Evolutionary conservation across 2,113 vertebrate genomes (phyloP).

Genomic region (Elephas maximus): DNA sequence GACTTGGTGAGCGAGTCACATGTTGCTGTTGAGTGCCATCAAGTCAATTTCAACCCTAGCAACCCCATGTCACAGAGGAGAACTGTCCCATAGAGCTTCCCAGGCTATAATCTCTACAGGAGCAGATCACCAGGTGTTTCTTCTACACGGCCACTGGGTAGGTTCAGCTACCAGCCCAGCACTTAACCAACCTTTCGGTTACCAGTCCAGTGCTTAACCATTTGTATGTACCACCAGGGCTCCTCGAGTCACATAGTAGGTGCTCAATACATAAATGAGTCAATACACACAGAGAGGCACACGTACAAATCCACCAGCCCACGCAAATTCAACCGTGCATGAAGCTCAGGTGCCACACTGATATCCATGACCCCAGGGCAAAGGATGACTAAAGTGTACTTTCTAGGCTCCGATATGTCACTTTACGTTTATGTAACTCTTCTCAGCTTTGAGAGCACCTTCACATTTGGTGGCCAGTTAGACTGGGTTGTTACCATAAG

Average conservation of each 20-base stretch:
- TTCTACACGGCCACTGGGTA: neutral
- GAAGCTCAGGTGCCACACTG: neutral
- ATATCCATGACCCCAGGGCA: neutral
- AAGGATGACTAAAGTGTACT: neutral
- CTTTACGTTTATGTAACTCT: constrained; percentile 32
- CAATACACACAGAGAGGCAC: neutral
- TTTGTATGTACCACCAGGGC: neutral
- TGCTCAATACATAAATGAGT: neutral
- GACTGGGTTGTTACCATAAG: constrained; percentile 32
- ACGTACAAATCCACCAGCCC: neutral
- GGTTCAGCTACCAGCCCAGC: neutral
- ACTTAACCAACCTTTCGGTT: neutral
- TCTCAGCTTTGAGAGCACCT: constrained; percentile 54
- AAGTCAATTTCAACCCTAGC: too few relatives aligned
- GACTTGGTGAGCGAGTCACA: neutral
- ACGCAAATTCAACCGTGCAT: neutral
- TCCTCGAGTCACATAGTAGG: neutral
- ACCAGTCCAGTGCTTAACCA: neutral
- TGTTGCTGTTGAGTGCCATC: too few relatives aligned
- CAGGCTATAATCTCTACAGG: neutral
- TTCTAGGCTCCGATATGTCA: constrained; percentile 7
- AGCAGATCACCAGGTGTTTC: too few relatives aligned
- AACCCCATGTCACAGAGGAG: too few relatives aligned
- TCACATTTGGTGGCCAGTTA: constrained; percentile 21
- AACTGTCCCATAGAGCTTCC: too few relatives aligned